Evolutionary conservation across 2,113 vertebrate genomes (phyloP).

Genomic region (Platichthys stellatus): DNA sequence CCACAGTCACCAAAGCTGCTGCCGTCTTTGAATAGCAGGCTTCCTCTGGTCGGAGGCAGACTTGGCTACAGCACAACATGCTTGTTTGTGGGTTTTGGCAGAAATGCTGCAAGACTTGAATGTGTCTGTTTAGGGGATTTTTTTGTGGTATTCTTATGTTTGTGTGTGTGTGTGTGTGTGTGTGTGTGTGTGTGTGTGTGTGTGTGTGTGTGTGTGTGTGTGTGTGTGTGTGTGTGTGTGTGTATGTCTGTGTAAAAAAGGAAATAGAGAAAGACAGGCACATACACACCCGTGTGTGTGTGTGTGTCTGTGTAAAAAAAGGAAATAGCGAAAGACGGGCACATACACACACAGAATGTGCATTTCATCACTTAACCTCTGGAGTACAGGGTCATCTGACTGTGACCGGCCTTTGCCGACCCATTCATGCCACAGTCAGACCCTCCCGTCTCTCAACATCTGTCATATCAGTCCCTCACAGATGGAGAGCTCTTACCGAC

Average conservation of each 20-base stretch:
- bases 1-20: slow-evolving; percentile 48
- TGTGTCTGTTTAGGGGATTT: slow-evolving; percentile 27
- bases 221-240: neutral
- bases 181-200: neutral
- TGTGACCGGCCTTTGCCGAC: slow-evolving; percentile 38
- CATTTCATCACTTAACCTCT: slow-evolving; percentile 1
- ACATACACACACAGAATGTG: neutral
- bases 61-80: slow-evolving; percentile 55
- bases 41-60: slow-evolving; percentile 46
- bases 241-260: slow-evolving; percentile 4
- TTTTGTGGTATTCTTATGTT: neutral
- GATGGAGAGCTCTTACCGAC: slow-evolving; percentile 22
- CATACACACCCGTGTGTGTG: neutral
- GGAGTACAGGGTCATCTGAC: slow-evolving; percentile 30
- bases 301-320: neutral
- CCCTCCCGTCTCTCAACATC: neutral
- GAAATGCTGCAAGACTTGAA: slow-evolving; percentile 32
- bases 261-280: too few relatives aligned
- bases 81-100: slow-evolving; percentile 58
- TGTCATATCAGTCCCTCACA: slow-evolving; percentile 42
- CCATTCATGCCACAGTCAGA: slow-evolving; percentile 34
- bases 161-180: neutral
- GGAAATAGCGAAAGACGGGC: neutral
- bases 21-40: slow-evolving; percentile 57
- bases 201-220: neutral